Evolutionary conservation across 1,140 invertebrate genomes (phyloP).

Genomic region (Agraylea sexmaculata): DNA sequence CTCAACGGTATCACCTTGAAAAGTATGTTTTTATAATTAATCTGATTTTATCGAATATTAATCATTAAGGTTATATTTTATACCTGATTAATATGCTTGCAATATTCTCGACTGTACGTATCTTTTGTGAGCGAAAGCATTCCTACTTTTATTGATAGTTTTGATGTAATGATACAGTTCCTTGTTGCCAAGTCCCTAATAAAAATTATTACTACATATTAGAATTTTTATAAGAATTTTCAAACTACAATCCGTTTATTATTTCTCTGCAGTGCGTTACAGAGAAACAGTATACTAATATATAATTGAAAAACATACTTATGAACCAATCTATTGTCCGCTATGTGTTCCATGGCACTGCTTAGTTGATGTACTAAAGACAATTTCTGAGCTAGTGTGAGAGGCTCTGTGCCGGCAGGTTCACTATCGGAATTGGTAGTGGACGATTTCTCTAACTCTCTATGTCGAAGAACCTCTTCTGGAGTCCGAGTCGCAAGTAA

Average conservation of each 20-base stretch:
- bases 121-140: conserved; percentile 70
- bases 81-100: conserved; percentile 64
- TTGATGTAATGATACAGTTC: conserved; percentile 83
- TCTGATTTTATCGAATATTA: not conserved
- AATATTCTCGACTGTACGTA: conserved; percentile 78
- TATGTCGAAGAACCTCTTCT: conserved; percentile 22
- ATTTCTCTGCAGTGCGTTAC: conserved; percentile 1
- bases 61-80: no score
- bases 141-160: conserved; percentile 73
- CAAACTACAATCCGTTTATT: conserved; percentile 3
- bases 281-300: conserved; percentile 3
- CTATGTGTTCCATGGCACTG: conserved; percentile 71
- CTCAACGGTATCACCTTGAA: conserved; percentile 58
- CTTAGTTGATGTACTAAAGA: conserved; percentile 67
- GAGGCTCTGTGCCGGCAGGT: conserved; percentile 40
- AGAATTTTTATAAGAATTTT: not conserved
- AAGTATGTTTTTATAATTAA: conserved; percentile 7
- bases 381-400: conserved; percentile 59
- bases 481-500: conserved; percentile 63
- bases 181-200: conserved; percentile 74
- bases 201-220: conserved; percentile 1
- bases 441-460: conserved; percentile 28
- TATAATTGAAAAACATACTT: conserved; percentile 31
- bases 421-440: conserved; percentile 10
- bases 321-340: conserved; percentile 64